Conservation (phyloP, 2,888 invertebrate species). For the Stratiomys singularior region DNA sequence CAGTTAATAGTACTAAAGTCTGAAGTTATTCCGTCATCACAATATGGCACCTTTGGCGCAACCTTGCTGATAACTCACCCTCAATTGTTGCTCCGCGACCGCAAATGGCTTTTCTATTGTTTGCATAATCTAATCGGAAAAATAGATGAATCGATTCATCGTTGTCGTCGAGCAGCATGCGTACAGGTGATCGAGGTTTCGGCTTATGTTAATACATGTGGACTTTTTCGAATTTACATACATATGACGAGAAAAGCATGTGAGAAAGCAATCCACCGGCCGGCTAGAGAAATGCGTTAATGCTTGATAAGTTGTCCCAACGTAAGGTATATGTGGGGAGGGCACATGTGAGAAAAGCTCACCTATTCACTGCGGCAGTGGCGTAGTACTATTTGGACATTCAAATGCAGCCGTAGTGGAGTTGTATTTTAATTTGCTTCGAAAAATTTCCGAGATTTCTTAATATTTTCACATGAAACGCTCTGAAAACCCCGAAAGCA, state of each 20-base stretch:
- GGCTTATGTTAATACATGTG: not conserved
- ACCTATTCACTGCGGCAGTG: not conserved
- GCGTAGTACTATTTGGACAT: too few relatives aligned
- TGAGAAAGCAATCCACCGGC: slow-evolving; percentile 2
- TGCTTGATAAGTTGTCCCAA: not conserved
- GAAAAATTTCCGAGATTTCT: too few relatives aligned
- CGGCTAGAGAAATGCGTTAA: not conserved
- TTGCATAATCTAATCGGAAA: slow-evolving; percentile 32
- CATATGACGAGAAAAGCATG: not conserved
- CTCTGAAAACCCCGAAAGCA: too few relatives aligned
- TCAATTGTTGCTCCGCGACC: not conserved
- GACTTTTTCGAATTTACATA: not conserved
- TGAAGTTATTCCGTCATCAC: not conserved
- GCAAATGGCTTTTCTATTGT: slow-evolving; percentile 8
- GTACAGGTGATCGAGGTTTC: slow-evolving; percentile 25
- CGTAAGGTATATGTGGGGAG: not conserved
- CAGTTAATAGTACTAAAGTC: not conserved
- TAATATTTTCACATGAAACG: too few relatives aligned
- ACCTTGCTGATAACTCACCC: not conserved
- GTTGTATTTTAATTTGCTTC: too few relatives aligned
- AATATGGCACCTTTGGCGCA: not conserved
- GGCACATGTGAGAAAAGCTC: not conserved
- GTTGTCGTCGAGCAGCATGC: not conserved
- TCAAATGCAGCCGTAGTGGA: too few relatives aligned
- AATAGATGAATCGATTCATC: slow-evolving; percentile 17